Percentiles rank a stretch among this genome's conserved stretches.
Conservation (phyloP, 2,888 invertebrate species). For the Hydroisotoma schaefferi region DNA sequence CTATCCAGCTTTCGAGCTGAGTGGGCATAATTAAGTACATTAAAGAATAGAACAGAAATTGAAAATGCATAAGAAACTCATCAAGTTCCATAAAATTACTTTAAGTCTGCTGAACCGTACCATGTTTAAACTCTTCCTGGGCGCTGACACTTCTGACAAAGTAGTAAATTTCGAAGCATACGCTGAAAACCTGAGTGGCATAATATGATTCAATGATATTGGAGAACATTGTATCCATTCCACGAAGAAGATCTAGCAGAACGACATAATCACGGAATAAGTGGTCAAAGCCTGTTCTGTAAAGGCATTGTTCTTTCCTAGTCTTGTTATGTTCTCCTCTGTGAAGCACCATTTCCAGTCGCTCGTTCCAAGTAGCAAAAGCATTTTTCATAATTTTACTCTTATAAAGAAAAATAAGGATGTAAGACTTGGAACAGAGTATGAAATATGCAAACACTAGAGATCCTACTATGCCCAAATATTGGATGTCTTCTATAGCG, state of each 20-base stretch:
- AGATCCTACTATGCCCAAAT: slow-evolving; percentile 1
- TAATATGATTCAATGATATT: slow-evolving; percentile 42
- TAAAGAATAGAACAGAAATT: not conserved
- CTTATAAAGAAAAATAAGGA: slow-evolving; percentile 38
- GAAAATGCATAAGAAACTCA: not conserved
- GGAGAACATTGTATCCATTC: slow-evolving; percentile 35
- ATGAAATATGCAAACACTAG: slow-evolving; percentile 27
- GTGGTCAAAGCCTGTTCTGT: slow-evolving; percentile 24
- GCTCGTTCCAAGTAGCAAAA: slow-evolving; percentile 39
- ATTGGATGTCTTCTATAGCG: not conserved
- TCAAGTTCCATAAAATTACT: not conserved
- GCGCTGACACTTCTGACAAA: slow-evolving; percentile 19
- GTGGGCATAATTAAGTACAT: no score
- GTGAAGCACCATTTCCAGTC: slow-evolving; percentile 36
- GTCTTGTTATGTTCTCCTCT: slow-evolving; percentile 24
- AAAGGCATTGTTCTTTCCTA: slow-evolving; percentile 29
- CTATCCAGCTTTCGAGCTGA: slow-evolving; percentile 28
- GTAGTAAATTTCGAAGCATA: slow-evolving; percentile 43
- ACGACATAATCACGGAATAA: slow-evolving; percentile 42
- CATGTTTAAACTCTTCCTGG: not conserved
- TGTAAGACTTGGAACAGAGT: slow-evolving; percentile 35
- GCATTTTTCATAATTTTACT: slow-evolving; percentile 33
- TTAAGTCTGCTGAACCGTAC: not conserved
- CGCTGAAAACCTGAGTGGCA: slow-evolving; percentile 31
- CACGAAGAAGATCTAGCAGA: slow-evolving; percentile 38